Conservation (phyloP, 1,140 invertebrate genomes). For the Drosophila jambulina region DNA sequence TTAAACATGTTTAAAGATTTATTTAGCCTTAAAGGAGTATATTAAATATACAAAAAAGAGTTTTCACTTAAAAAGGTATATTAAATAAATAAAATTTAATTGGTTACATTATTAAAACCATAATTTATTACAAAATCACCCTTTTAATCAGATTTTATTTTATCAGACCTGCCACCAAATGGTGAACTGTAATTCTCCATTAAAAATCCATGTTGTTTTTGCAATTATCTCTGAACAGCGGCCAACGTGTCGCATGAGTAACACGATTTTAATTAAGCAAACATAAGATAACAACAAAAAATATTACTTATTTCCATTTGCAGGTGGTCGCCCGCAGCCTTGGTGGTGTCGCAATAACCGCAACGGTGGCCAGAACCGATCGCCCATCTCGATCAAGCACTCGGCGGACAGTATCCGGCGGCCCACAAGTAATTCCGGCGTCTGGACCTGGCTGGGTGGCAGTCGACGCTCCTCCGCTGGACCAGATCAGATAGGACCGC, state of each 20-base stretch:
- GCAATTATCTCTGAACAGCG: slow-evolving; percentile 58
- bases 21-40: too few species aligned
- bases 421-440: slow-evolving; percentile 87
- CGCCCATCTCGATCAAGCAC: slow-evolving; percentile 82
- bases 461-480: slow-evolving; percentile 86
- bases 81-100: too few species aligned
- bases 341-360: slow-evolving; percentile 85
- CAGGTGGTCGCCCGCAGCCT: slow-evolving; percentile 82
- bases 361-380: slow-evolving; percentile 75
- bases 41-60: too few species aligned
- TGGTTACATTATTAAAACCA: background rate
- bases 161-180: background rate
- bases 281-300: slow-evolving; percentile 36
- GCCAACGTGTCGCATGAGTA: slow-evolving; percentile 71
- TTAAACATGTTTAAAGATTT: too few species aligned
- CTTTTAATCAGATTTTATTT: too few species aligned
- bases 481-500: slow-evolving; percentile 85
- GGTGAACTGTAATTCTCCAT: slow-evolving; percentile 17
- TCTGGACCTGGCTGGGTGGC: slow-evolving; percentile 89
- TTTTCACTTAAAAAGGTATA: too few species aligned
- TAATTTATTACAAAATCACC: background rate
- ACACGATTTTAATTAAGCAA: slow-evolving; percentile 80
- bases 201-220: slow-evolving; percentile 31
- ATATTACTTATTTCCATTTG: slow-evolving; percentile 18
- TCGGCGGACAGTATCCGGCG: slow-evolving; percentile 85